Base-by-base conservation (phyloP, 2,888 invertebrate genomes). In the Didymodactylos carnosus region DNA sequence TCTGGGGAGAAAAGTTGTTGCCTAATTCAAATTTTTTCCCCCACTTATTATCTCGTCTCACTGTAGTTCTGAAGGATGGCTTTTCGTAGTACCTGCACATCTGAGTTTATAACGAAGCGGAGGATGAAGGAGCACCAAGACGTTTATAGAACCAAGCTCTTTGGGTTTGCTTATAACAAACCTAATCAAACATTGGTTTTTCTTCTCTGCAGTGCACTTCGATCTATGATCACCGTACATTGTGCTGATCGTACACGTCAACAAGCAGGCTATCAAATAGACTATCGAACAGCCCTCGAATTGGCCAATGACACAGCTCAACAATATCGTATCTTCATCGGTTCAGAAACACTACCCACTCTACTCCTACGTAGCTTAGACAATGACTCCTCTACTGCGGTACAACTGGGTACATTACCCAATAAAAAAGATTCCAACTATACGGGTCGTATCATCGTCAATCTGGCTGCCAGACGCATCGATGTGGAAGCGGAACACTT, bases 391-490 rank as follows among this genome's bases (percentile, higher is more conserved):
- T 23, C 23, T 23, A 8, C n/a, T 5, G 19, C 2, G n/a, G 6
- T 2, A 23, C 46, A 19, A n/a, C 5, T 27, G 3, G 4, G 4
- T 49, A 3, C 4, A 1, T 62, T 62, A 16, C 4, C 29, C 1
- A 19, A 62, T 35, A 62, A n/a, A 29, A 14, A 2, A 1, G 35
- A 23, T n/a, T 62, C 29, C 8, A 0, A 8, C 1, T 62, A 29
- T 62, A 62, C 62, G 1, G 62, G 62, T 35, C 16, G n/a, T n/a
- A 62, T 62, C n/a, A 3, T 62, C 6, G 11, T 62, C 8, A 62
- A 29, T 62, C 35, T 62, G 4, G 0, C 1, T 0, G n/a, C 1
- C 0, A 1, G n/a, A 19, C 3, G 6, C 3, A n/a, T 5, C 8
- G 2, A 29, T 10, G 11, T 62, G 8, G 62, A 62, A 62, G 35